phyloP scores from a whole-genome alignment of 2,797 vertebrate species.

The Simalia tracyae region DNA sequence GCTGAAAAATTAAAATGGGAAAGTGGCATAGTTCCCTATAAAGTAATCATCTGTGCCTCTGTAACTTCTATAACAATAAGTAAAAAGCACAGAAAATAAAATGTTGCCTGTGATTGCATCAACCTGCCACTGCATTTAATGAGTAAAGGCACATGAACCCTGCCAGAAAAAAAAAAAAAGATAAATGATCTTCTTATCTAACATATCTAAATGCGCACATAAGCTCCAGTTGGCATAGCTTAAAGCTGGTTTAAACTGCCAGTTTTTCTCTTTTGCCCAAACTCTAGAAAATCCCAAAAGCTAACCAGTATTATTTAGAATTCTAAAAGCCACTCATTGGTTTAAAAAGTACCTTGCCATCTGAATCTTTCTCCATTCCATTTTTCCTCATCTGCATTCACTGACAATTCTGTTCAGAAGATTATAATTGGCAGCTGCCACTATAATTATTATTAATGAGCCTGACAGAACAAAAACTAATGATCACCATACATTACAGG shows the following conservation, averaged over 20 bases:
- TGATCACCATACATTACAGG: neutral
- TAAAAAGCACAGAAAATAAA: neutral
- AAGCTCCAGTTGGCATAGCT: neutral
- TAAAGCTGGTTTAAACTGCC: neutral
- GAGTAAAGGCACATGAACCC: neutral
- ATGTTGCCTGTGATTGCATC: neutral
- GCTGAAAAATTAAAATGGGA: neutral
- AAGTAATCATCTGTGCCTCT: neutral
- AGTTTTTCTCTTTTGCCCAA: neutral
- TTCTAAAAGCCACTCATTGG: neutral
- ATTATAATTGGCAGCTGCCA: neutral
- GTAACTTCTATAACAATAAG: neutral
- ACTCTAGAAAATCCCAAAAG: neutral
- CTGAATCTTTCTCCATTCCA: neutral
- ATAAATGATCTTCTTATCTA: no score
- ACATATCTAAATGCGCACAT: neutral
- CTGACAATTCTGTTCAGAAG: neutral
- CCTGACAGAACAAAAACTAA: neutral
- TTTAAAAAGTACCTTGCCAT: neutral
- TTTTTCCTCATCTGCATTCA: neutral
- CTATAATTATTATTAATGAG: conserved; percentile 1
- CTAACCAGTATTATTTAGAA: neutral
- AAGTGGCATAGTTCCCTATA: neutral
- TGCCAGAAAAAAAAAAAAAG: neutral
- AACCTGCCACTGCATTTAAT: neutral